Evolutionary conservation across 2,113 vertebrate genomes (phyloP).

Genomic region (Podilymbus podiceps): DNA sequence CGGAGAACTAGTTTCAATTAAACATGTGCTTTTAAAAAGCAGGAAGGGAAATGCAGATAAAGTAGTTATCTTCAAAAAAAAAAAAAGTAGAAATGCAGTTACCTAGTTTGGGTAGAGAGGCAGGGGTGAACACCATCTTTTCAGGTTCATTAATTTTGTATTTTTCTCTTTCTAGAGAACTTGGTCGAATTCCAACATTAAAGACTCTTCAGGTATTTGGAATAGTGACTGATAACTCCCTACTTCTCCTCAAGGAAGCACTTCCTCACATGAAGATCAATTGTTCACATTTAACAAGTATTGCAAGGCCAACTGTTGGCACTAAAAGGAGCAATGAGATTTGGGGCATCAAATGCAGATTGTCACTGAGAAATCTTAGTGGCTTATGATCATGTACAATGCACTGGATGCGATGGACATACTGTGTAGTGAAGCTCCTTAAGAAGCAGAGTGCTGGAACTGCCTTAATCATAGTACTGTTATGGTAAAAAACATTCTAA

Average conservation of each 20-base stretch:
- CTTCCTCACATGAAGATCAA: constrained; percentile 85
- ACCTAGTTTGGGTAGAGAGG: not conserved
- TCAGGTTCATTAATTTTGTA: not conserved
- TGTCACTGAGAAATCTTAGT: constrained; percentile 64
- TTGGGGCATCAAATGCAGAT: constrained; percentile 84
- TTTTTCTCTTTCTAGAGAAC: constrained; percentile 75
- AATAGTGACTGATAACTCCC: constrained; percentile 79
- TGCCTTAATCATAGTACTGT: not conserved
- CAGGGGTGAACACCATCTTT: not conserved
- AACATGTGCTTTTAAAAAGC: not conserved
- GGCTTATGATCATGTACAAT: not conserved
- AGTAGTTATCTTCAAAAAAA: not conserved
- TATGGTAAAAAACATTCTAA: not conserved
- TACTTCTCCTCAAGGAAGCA: constrained; percentile 78
- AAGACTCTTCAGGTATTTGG: constrained; percentile 88
- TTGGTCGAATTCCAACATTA: constrained; percentile 78
- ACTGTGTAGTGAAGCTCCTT: not conserved
- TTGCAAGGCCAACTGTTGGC: constrained; percentile 85
- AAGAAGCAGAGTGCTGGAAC: not conserved
- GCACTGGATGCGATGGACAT: not conserved
- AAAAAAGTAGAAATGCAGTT: not conserved
- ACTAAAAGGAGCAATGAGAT: constrained; percentile 70
- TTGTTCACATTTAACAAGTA: constrained; percentile 78
- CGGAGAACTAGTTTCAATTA: not conserved
- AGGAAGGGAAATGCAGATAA: not conserved